Evolutionary conservation across 64 coral and sea anemone species (phyloP), one percentile per base, ranked within the genome.

Genomic region (Catalaphyllia jardinei): DNA sequence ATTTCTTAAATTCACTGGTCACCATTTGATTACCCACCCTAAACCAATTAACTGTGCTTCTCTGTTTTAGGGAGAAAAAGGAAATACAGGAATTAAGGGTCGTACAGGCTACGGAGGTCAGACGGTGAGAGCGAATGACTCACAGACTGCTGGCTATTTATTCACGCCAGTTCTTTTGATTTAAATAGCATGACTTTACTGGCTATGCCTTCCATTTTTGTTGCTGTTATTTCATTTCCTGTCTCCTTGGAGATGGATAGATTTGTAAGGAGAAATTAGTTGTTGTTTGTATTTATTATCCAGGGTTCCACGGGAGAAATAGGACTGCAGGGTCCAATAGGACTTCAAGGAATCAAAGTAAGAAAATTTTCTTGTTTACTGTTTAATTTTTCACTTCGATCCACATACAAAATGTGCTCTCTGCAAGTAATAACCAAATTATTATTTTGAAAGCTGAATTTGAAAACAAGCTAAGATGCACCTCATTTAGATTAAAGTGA

Each of bases 41-140:
- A 14, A 15, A 14, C 2, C 0, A 13, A 14, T 57, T 57, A 14
- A 14, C 54, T 13, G 54, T 57, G 54, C 10, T 9, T 57, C 10
- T 57, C 54, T 35, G 29, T 29, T 62, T 63, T 81, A 85, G 81
- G 81, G 81, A 49, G 62, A 85, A 20, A 85, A 85, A 85, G 81
- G 81, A 85, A 63, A 51, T 46, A 13, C 81, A 71, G 81, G 81
- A 10, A 35, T 27, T 11, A 85, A 71, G 42, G 81, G 81, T 71
- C 81, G 35, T 2, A 38, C 46, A 38, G 81, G 81, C 33, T 85
- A 85, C 62, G 22, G 31, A 25, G 81, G 81, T 31, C 61, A 27
- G 71, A 69, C 62, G 81, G 81, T 85, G 60, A 85, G 63, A 42
- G 22, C 3, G 2, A 16, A 57, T 57, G 10, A 57, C 33, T 35